Evolutionary conservation across 2,113 vertebrate genomes (phyloP), one percentile per base, ranked within the genome.

Genomic region (Serilophus lunatus): DNA sequence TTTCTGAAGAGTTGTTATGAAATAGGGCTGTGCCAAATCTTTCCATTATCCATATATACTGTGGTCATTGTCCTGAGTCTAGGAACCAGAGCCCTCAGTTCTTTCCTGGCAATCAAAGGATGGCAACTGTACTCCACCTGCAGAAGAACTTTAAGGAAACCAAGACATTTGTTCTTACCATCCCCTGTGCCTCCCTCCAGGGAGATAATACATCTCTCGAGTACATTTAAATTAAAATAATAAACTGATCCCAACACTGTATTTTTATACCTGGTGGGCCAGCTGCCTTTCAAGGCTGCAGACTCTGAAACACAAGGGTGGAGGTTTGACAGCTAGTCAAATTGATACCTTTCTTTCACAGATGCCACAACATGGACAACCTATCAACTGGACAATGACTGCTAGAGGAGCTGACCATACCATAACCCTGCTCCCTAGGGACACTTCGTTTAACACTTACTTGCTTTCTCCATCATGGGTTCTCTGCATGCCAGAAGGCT

Each of bases 371-470:
- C 7, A 10, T 35, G 59, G 65, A 64, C 31, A 14, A 72, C 22
- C 45, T 51, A 13, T 38, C 61, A 1, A 2, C 18, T 35, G 44
- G 53, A 72, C 70, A 85, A 10, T 1, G 18, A 49, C 40, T 23
- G 6, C 40, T 7, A 29, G 61, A 80, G 31, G 29, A 82, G 54
- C 19, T 0, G 0, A 35, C 28, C 42, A 13, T 13, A 44, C 14
- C 1, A 3, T n/a, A 50, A 50, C 33, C 14, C 23, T 40, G 40
- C 18, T 94, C 23, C 38, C 36, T 14, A 7, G 20, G 18, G 22
- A 18, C 38, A 13, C 29, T 36, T 56, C 0, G 0, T 51, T 78
- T 35, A 51, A 50, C 14, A 33, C 7, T 7, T 31, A 40, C 3
- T 70, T 84, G 6, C 9, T 92, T 59, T 75, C 40, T 93, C 44